Evolutionary conservation across 2,113 vertebrate species (phyloP), one percentile per base, ranked within the genome.

Genomic region (Rallus limicola): DNA sequence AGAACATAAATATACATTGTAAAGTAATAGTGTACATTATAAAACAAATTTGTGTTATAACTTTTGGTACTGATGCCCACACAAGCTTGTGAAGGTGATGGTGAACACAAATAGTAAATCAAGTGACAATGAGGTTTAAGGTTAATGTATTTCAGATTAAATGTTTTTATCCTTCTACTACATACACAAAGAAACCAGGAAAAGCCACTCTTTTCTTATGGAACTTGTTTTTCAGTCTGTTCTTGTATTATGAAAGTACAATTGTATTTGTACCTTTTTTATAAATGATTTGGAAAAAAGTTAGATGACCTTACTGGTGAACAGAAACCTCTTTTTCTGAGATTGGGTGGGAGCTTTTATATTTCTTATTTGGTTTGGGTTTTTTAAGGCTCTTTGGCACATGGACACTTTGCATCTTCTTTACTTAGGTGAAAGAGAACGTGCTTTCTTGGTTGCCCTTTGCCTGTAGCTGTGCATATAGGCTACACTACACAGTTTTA

Each of bases 271-370:
- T n/a, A 46, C 0, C 3, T 12, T 74, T 65, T 76, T n/a, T 4
- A 59, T 6, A 63, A 76, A 48, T 42, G 56, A 60, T 2, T 52
- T 42, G 17, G 6, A 38, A 80, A 40, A 88, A 88, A 77, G 0
- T 3, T 48, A 33, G 10, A 77, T 15, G 13, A 71, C 6, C 2
- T 56, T n/a, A 16, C 4, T 7, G 7, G 5, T 52, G 13, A 86
- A 38, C 2, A 68, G 13, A 2, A 79, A 20, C 1, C 5, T 1
- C n/a, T 88, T 67, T 40, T 56, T 40, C 50, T 38, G 21, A 65
- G 9, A n/a, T 13, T 31, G 2, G 0, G 1, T 38, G 1, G 4
- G 2, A 0, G 4, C 70, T 33, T 36, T 31, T 28, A 4, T 31
- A 16, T 9, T 33, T 44, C 71, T 50, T 67, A n/a, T 16, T 44